These are phyloP conservation scores for Hydrozoanthus gracilis DNA, from an alignment of 92 coral and sea anemone genomes.

Conservation along the genomic window DNA sequence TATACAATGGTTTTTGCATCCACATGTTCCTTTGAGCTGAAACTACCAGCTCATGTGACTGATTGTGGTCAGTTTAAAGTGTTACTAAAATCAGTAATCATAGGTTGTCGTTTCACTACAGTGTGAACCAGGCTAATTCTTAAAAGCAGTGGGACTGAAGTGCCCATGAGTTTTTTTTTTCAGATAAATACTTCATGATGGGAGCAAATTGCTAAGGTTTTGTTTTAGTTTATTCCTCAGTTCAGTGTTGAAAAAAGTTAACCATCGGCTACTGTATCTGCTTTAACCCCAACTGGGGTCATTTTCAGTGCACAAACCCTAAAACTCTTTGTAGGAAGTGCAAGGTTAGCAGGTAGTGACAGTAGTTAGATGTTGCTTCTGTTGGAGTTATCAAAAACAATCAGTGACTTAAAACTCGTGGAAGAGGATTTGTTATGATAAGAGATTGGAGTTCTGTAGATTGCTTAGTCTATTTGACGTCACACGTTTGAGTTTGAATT, in stretches of 20 bases:
- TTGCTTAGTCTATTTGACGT: not conserved
- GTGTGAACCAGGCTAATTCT: slow-evolving; percentile 4
- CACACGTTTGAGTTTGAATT: slow-evolving; percentile 4
- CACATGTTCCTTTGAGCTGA: slow-evolving; percentile 37
- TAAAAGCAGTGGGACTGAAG: slow-evolving; percentile 13
- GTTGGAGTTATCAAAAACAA: slow-evolving; percentile 17
- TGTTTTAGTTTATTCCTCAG: not conserved
- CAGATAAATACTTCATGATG: slow-evolving; percentile 1
- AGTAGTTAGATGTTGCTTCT: slow-evolving; percentile 10
- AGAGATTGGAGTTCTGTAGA: slow-evolving; percentile 10
- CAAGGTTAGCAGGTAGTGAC: slow-evolving; percentile 10
- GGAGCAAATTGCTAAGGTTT: slow-evolving; percentile 5
- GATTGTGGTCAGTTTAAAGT: slow-evolving; percentile 9
- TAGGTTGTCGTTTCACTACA: slow-evolving; percentile 21
- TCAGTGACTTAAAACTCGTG: not conserved
- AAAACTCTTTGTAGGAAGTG: not conserved
- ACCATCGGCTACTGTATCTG: not conserved
- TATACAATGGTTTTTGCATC: slow-evolving; percentile 43
- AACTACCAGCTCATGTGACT: slow-evolving; percentile 21
- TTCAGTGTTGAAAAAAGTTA: not conserved
- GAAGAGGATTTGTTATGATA: slow-evolving; percentile 2
- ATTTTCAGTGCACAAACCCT: slow-evolving; percentile 4
- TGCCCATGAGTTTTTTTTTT: slow-evolving; percentile 1
- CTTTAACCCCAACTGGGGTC: not conserved
- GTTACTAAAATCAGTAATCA: slow-evolving; percentile 14